Base-by-base conservation (phyloP, 2,888 invertebrate species). In the Limnephilus lunatus region DNA sequence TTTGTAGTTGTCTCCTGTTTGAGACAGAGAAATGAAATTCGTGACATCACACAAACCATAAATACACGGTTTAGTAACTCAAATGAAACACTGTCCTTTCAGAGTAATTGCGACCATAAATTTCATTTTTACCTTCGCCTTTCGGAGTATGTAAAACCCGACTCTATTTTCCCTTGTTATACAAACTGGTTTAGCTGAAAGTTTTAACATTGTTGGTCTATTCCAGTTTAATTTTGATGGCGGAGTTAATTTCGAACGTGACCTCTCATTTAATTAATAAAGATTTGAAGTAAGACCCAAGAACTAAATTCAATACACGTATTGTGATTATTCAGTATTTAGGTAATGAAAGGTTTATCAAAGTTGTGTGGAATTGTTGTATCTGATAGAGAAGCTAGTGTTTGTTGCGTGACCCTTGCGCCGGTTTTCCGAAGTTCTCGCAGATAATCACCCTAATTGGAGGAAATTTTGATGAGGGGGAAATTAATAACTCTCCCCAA, bases 361-460 rank as follows among this genome's bases (percentile, higher is more conserved):
- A 82, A 82, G 68, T 68, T 30, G 25, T n/a, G 88, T 30, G 32
- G 68, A 53, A 68, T 25, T 88, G 25, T 68, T 68, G 68, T 85
- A 82, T 89, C 89, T 39, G 25, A 90, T 82, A 48, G 39, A 81
- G 25, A 86, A 86, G 86, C 19, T 68, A 68, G 68, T 48, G 35
- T 35, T 31, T 85, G 87, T 80, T 88, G 31, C 68, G 88, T 68
- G 68, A 80, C 53, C 31, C 88, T 39, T n/a, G 31, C 80, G 68
- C 31, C 30, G 68, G 25, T n/a, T 39, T 30, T 7, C 88, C 68
- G 68, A 88, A 68, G n/a, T 87, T 88, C 88, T 30, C 80, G 32
- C 25, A 88, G 68, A 80, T 88, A 88, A 88, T 88, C 88, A 88
- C 68, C 88, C 88, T 88, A 88, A 88, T 88, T 88, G 88, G 68